These are phyloP conservation scores for Patella ulyssiponensis DNA, from an alignment of 2,888 invertebrate genomes.

Conservation along the genomic window DNA sequence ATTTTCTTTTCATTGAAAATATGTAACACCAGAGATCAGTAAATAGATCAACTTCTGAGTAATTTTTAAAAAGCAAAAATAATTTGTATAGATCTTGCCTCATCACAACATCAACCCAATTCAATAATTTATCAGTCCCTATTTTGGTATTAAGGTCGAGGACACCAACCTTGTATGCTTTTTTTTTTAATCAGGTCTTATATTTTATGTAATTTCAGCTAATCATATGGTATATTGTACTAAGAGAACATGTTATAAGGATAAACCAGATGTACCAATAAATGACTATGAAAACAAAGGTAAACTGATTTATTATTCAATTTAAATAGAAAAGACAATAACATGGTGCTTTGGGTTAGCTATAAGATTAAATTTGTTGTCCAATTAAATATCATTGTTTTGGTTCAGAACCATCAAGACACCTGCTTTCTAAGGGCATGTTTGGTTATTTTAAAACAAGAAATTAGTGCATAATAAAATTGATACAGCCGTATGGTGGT, in stretches of 20 bases:
- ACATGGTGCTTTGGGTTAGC: no score
- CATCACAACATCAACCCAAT: not conserved
- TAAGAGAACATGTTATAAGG: slow-evolving; percentile 61
- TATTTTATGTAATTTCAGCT: slow-evolving; percentile 49
- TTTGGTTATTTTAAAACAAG: not conserved
- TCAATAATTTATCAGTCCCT: not conserved
- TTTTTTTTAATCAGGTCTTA: not conserved
- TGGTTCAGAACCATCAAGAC: not conserved
- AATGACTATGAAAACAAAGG: slow-evolving; percentile 37
- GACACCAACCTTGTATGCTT: not conserved
- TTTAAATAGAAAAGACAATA: no score
- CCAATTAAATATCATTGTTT: not conserved
- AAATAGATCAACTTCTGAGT: not conserved
- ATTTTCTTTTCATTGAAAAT: not conserved
- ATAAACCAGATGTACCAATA: slow-evolving; percentile 44
- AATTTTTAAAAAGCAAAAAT: not conserved
- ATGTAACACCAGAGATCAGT: not conserved
- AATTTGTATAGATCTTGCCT: not conserved
- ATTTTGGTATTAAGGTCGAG: not conserved
- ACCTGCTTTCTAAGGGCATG: not conserved
- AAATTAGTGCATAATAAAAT: no score
- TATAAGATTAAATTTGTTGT: no score
- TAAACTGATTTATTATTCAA: not conserved
- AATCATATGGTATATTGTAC: slow-evolving; percentile 67
- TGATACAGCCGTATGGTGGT: no score